Evolutionary conservation across 2,888 invertebrate species (phyloP).

Genomic region (Euproctis similis): DNA sequence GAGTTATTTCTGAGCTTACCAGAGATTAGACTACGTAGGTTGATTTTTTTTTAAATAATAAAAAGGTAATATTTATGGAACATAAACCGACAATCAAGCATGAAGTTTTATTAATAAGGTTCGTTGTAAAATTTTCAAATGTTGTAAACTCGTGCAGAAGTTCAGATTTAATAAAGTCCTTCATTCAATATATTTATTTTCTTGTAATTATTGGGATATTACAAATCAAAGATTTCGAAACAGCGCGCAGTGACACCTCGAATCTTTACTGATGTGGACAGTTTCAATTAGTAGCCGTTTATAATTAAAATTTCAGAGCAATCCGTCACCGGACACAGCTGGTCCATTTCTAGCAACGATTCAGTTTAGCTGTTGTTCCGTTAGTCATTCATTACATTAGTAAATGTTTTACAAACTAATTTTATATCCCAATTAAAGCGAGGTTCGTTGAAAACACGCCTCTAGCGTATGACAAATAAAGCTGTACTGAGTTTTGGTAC

Average conservation of each 20-base stretch:
- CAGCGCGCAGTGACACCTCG: slow-evolving; percentile 17
- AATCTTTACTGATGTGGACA: slow-evolving; percentile 47
- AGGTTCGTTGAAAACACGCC: slow-evolving; percentile 17
- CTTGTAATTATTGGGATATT: too few species aligned
- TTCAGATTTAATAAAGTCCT: too few species aligned
- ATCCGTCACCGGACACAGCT: slow-evolving; percentile 69
- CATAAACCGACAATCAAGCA: too few species aligned
- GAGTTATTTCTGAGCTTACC: too few species aligned
- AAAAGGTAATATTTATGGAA: too few species aligned
- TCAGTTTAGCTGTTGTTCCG: slow-evolving; percentile 72
- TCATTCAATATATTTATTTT: too few species aligned
- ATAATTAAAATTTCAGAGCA: slow-evolving; percentile 68
- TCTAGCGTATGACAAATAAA: slow-evolving; percentile 13
- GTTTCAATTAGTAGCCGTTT: slow-evolving; percentile 70
- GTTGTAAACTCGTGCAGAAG: too few species aligned
- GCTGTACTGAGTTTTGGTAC: slow-evolving; percentile 8
- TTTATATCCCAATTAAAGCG: slow-evolving; percentile 4
- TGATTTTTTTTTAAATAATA: too few species aligned
- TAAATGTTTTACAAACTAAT: slow-evolving; percentile 41
- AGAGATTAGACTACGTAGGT: too few species aligned
- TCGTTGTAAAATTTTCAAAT: too few species aligned
- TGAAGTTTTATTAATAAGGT: too few species aligned
- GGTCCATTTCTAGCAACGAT: slow-evolving; percentile 64
- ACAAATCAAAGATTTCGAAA: slow-evolving; percentile 1
- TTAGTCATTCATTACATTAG: slow-evolving; percentile 74